These are phyloP conservation scores for Chaetodon auriga DNA, from an alignment of 2,113 vertebrate species.

Conservation along the genomic window DNA sequence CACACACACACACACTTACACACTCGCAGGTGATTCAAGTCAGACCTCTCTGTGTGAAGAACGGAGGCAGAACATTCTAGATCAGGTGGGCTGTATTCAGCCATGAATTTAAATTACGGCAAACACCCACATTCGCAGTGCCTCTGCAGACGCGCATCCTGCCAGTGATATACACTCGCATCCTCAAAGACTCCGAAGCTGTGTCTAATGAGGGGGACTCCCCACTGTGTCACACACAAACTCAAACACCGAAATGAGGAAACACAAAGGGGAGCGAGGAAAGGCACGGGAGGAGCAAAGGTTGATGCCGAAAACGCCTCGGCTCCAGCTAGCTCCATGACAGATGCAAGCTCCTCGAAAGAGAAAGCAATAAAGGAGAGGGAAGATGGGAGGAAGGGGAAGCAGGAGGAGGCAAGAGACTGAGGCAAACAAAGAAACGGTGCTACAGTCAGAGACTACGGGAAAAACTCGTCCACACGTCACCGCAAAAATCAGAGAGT, in stretches of 20 bases:
- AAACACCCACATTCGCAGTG: constrained; percentile 66
- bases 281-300: constrained; percentile 40
- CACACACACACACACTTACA: constrained; percentile 17
- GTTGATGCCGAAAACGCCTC: constrained; percentile 46
- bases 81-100: constrained; percentile 67
- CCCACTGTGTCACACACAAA: constrained; percentile 65
- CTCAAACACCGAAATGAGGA: constrained; percentile 49
- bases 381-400: constrained; percentile 12
- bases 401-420: constrained; percentile 9
- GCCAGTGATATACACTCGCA: constrained; percentile 61
- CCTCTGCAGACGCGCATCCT: constrained; percentile 63
- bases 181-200: constrained; percentile 63
- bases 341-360: constrained; percentile 45
- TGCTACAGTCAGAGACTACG: background rate
- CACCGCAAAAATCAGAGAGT: background rate
- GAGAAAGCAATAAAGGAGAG: constrained; percentile 35
- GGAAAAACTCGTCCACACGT: constrained; percentile 12
- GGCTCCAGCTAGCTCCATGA: constrained; percentile 6
- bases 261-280: constrained; percentile 35
- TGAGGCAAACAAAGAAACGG: constrained; percentile 28
- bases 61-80: constrained; percentile 72
- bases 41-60: constrained; percentile 58
- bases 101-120: constrained; percentile 75
- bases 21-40: constrained; percentile 66
- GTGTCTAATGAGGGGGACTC: constrained; percentile 68